phyloP scores from a whole-genome alignment of 1,140 invertebrate species.

The Oncopodura yosiiana region DNA sequence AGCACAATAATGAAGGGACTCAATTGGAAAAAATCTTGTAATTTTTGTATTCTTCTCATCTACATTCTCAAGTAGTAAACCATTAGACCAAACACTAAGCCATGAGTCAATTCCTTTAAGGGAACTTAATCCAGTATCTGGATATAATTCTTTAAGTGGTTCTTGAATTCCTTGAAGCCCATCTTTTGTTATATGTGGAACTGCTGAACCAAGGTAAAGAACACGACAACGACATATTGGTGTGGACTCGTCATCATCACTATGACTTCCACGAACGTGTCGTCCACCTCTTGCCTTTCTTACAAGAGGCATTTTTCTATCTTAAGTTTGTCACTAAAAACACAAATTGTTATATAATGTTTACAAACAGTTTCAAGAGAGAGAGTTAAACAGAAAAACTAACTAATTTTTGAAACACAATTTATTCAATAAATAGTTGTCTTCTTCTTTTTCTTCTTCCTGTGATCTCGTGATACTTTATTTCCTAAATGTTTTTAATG shows the following conservation, averaged over 20 bases:
- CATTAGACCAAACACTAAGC: slow-evolving; percentile 94
- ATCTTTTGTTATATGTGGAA: slow-evolving; percentile 94
- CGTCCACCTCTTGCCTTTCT: slow-evolving; percentile 22
- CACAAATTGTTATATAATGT: too few relatives aligned
- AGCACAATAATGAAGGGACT: slow-evolving; percentile 92
- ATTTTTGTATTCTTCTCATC: slow-evolving; percentile 90
- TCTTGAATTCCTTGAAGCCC: slow-evolving; percentile 96
- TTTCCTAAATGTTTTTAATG: too few relatives aligned
- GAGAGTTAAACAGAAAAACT: too few relatives aligned
- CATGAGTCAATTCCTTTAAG: slow-evolving; percentile 92
- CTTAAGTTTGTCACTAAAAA: too few relatives aligned
- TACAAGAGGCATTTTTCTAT: slow-evolving; percentile 30
- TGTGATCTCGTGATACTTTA: too few relatives aligned
- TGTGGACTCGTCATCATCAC: slow-evolving; percentile 50
- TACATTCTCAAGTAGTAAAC: slow-evolving; percentile 89
- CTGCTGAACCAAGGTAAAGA: slow-evolving; percentile 93
- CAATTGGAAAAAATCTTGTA: slow-evolving; percentile 93
- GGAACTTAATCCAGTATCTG: slow-evolving; percentile 71
- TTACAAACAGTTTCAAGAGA: too few relatives aligned
- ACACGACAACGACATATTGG: slow-evolving; percentile 92
- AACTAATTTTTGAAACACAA: too few relatives aligned
- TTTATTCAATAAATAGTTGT: too few relatives aligned
- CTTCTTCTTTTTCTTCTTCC: too few relatives aligned
- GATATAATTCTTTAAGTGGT: slow-evolving; percentile 90
- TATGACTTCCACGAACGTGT: slow-evolving; percentile 19